phyloP scores from a whole-genome alignment of 2,797 vertebrate genomes.

The Leptoclinus maculatus region DNA sequence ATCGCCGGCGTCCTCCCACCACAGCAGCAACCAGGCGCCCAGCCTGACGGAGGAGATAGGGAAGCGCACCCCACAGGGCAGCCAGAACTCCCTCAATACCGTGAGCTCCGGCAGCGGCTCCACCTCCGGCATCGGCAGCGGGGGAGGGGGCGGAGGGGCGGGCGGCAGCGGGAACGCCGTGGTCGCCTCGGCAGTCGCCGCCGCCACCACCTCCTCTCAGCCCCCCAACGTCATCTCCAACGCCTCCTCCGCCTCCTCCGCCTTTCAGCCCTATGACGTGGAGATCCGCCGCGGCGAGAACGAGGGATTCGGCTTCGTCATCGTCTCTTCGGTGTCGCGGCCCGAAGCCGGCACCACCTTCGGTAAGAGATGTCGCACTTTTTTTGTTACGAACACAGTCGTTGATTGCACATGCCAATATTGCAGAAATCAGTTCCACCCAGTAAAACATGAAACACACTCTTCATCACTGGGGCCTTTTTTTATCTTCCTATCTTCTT shows the following conservation, averaged over 20 bases:
- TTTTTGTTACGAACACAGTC: not conserved
- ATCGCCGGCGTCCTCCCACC: conserved; percentile 96
- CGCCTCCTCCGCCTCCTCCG: conserved; percentile 70
- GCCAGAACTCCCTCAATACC: conserved; percentile 97
- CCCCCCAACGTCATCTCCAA: conserved; percentile 56
- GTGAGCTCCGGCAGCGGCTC: conserved; percentile 98
- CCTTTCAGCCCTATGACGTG: conserved; percentile 95
- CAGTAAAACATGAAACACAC: conserved; percentile 55
- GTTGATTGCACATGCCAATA: conserved; percentile 18
- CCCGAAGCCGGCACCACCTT: conserved; percentile 97
- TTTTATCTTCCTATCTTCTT: conserved; percentile 57
- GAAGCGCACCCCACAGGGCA: conserved; percentile 95
- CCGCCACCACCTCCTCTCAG: conserved; percentile 70
- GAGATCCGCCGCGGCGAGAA: conserved; percentile 96
- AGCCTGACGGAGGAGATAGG: conserved; percentile 92
- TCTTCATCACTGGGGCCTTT: conserved; percentile 51
- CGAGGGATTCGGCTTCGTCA: conserved; percentile 98
- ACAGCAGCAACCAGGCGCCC: conserved; percentile 95
- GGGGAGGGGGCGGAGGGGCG: conserved; percentile 83
- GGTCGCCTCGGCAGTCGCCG: conserved; percentile 80
- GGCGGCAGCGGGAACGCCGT: conserved; percentile 80
- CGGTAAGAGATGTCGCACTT: conserved; percentile 83
- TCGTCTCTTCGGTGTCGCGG: conserved; percentile 96
- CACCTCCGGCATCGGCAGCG: conserved; percentile 95
- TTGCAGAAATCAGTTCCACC: conserved; percentile 27